These are phyloP conservation scores for Hypotaenidia okinawae DNA, from an alignment of 2,797 vertebrate species.

Conservation along the genomic window DNA sequence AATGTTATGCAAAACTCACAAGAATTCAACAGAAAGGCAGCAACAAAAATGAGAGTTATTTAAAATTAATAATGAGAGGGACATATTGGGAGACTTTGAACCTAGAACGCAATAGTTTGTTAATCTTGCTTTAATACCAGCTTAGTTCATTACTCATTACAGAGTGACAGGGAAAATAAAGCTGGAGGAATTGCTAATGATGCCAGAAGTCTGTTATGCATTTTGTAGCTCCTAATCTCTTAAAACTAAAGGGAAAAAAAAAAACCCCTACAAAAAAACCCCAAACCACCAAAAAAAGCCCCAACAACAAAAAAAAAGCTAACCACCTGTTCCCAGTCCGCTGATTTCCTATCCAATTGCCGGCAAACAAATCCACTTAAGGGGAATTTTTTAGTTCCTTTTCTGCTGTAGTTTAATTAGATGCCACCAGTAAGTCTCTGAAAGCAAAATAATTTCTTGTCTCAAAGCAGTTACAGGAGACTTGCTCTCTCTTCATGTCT, in stretches of 20 bases:
- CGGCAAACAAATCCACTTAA: constrained; percentile 56
- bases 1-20: neutral
- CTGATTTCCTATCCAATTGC: constrained; percentile 55
- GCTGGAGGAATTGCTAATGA: constrained; percentile 52
- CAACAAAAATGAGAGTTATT: constrained; percentile 17
- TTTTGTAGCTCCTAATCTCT: constrained; percentile 45
- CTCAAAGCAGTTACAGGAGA: neutral
- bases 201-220: constrained; percentile 45
- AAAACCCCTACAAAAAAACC: neutral
- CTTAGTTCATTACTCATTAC: constrained; percentile 54
- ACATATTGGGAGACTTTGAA: neutral
- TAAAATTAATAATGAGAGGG: constrained; percentile 37
- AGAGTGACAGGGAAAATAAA: constrained; percentile 65
- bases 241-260: neutral
- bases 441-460: constrained; percentile 13
- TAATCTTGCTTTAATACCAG: constrained; percentile 50
- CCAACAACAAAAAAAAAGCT: neutral
- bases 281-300: neutral
- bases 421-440: constrained; percentile 19
- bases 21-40: neutral
- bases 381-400: constrained; percentile 17
- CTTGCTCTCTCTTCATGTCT: neutral
- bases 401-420: constrained; percentile 42
- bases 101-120: constrained; percentile 55
- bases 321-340: constrained; percentile 33